Evolutionary conservation across 2,113 vertebrate genomes (phyloP).

Genomic region (Brevimyrus niger): DNA sequence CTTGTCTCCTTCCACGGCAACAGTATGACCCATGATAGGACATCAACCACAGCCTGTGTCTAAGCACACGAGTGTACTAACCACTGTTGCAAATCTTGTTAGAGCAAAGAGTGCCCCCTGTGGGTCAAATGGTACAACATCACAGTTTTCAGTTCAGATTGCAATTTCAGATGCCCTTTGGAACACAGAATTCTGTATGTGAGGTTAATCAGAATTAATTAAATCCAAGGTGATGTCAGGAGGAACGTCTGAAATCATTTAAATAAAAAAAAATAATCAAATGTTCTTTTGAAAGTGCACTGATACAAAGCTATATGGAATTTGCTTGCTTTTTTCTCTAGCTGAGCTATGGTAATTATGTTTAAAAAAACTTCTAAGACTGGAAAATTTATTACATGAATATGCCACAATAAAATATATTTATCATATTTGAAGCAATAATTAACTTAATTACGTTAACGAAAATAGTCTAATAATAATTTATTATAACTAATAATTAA

Average conservation of each 20-base stretch:
- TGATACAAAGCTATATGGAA: neutral
- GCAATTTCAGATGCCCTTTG: neutral
- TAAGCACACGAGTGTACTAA: neutral
- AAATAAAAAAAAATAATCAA: neutral
- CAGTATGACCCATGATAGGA: neutral
- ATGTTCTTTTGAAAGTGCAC: neutral
- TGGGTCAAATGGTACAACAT: neutral
- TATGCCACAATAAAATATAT: neutral
- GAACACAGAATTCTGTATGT: neutral
- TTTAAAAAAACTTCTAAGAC: neutral
- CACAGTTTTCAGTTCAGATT: neutral
- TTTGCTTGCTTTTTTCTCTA: neutral
- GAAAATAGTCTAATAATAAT: neutral
- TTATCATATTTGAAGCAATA: neutral
- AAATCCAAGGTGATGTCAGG: neutral
- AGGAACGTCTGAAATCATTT: neutral
- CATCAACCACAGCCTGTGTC: neutral
- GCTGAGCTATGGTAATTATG: neutral
- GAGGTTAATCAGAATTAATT: neutral
- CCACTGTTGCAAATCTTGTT: neutral
- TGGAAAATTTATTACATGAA: neutral
- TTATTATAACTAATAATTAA: neutral
- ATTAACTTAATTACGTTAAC: neutral
- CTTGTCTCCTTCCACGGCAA: neutral
- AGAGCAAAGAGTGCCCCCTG: neutral